Evolutionary conservation across 2,888 invertebrate genomes (phyloP).

Genomic region (Melinaea menophilus): DNA sequence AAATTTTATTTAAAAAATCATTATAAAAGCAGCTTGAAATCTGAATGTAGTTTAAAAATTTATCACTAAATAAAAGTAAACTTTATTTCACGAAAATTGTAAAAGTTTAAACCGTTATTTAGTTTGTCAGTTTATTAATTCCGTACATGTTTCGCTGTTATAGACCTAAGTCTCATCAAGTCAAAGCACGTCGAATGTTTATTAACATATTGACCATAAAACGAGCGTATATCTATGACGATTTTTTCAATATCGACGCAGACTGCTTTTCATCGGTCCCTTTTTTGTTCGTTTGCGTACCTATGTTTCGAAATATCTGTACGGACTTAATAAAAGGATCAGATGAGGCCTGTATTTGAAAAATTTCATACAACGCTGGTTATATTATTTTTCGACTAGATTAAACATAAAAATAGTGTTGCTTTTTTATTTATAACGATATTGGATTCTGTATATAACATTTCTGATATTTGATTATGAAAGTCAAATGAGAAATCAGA

Average conservation of each 20-base stretch:
- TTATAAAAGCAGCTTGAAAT: too few species aligned
- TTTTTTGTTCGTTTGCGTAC: constrained; percentile 44
- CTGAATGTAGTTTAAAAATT: too few species aligned
- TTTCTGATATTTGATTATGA: too few species aligned
- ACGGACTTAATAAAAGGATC: constrained; percentile 14
- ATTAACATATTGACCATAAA: constrained; percentile 72
- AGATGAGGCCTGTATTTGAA: constrained; percentile 10
- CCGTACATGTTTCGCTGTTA: constrained; percentile 30
- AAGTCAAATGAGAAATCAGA: constrained; percentile 15
- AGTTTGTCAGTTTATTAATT: constrained; percentile 28
- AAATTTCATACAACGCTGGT: not conserved
- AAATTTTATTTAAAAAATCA: too few species aligned
- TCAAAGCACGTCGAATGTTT: constrained; percentile 67
- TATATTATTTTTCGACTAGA: constrained; percentile 1
- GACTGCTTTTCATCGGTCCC: constrained; percentile 54
- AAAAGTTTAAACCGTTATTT: constrained; percentile 7
- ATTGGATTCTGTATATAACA: too few species aligned
- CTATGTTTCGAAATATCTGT: constrained; percentile 20
- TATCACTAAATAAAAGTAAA: too few species aligned
- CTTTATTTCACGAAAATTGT: too few species aligned
- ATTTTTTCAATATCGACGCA: constrained; percentile 61
- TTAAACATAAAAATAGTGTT: not conserved
- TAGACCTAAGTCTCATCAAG: constrained; percentile 52
- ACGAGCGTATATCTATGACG: constrained; percentile 57
- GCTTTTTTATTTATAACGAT: too few species aligned